Conservation (phyloP, 37 sponge, comb jelly and placozoan species). For the Amphimedon queenslandica region DNA sequence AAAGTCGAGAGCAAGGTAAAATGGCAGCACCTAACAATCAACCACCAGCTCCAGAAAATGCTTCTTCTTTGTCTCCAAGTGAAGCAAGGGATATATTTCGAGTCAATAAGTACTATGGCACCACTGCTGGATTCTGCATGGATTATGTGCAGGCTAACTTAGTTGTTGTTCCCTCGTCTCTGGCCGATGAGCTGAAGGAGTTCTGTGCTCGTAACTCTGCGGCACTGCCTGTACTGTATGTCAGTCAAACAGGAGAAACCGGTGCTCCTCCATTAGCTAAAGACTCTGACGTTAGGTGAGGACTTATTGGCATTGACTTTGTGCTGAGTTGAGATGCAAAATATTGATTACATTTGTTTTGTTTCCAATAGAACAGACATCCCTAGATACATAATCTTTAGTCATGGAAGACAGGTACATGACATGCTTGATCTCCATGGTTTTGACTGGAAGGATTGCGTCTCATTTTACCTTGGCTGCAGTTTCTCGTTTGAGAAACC, state of each 20-base stretch:
- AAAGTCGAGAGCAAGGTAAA: background rate
- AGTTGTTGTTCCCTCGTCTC: slow-evolving; percentile 35
- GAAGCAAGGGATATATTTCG: slow-evolving; percentile 61
- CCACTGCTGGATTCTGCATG: slow-evolving; percentile 55
- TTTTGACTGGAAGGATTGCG: slow-evolving; percentile 64
- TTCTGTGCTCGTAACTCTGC: slow-evolving; percentile 66
- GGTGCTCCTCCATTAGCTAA: slow-evolving; percentile 67
- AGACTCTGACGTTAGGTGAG: slow-evolving; percentile 71
- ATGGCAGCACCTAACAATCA: background rate
- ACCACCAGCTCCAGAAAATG: slow-evolving; percentile 20
- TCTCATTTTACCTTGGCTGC: slow-evolving; percentile 91
- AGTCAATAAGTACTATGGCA: slow-evolving; percentile 39
- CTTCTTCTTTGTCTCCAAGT: slow-evolving; percentile 22
- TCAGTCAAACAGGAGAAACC: slow-evolving; percentile 60
- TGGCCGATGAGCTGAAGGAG: slow-evolving; percentile 71
- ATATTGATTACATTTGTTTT: background rate
- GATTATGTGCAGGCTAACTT: slow-evolving; percentile 76
- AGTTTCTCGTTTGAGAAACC: slow-evolving; percentile 81
- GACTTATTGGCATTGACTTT: too few species aligned
- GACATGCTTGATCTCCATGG: slow-evolving; percentile 35
- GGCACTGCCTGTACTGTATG: slow-evolving; percentile 70
- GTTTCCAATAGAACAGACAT: slow-evolving; percentile 57
- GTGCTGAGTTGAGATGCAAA: background rate
- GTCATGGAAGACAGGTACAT: slow-evolving; percentile 38
- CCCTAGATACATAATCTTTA: slow-evolving; percentile 54